Conservation (phyloP, 2,888 invertebrate species). For the Cephus runcator region DNA sequence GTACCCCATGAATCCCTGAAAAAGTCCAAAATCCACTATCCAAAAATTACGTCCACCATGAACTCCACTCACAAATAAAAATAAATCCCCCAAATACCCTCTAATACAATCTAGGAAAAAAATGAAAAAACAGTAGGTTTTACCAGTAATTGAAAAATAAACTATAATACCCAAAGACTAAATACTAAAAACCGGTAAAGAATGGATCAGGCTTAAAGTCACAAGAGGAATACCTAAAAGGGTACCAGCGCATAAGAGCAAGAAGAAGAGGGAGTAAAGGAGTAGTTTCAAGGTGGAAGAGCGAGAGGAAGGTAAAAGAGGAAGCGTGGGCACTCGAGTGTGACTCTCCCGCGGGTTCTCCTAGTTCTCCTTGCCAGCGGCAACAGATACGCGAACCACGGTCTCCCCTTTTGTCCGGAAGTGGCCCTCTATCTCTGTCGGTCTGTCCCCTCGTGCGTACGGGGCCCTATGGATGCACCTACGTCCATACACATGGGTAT, state of each 20-base stretch:
- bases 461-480: conserved; percentile 20
- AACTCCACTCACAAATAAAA: not conserved
- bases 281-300: conserved; percentile 18
- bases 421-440: conserved; percentile 64
- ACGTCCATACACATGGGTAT: not conserved
- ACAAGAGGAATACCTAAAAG: not conserved
- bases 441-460: conserved; percentile 57
- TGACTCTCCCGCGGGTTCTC: conserved; percentile 63
- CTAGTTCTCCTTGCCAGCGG: conserved; percentile 44
- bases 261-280: conserved; percentile 33
- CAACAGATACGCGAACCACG: conserved; percentile 31
- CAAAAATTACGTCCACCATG: not conserved
- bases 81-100: not conserved
- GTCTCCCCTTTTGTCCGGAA: conserved; percentile 56
- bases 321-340: conserved; percentile 65
- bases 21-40: not conserved
- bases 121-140: not conserved
- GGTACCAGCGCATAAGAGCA: conserved; percentile 11
- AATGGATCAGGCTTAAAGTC: not conserved
- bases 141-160: not conserved
- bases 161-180: not conserved
- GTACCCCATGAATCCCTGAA: no score
- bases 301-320: conserved; percentile 57
- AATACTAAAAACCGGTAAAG: not conserved
- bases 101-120: not conserved